Conservation (phyloP, 2,797 vertebrate species). For the Rhinoraja longicauda region DNA sequence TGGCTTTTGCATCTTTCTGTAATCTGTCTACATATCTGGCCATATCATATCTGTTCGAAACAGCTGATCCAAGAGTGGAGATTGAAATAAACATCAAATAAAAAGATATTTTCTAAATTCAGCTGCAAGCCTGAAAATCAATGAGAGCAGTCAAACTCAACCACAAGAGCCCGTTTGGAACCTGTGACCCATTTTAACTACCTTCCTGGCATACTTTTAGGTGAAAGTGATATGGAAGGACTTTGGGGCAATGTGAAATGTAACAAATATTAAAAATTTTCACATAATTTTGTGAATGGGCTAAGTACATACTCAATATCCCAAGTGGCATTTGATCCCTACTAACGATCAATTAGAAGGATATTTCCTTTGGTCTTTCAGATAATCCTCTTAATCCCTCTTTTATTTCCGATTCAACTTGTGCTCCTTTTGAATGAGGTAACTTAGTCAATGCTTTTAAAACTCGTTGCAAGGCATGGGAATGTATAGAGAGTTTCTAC, state of each 20-base stretch:
- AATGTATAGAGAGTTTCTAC: background rate
- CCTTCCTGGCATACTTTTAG: background rate
- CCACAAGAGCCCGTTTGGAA: background rate
- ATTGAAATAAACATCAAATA: background rate
- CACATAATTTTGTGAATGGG: background rate
- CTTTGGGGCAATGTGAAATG: background rate
- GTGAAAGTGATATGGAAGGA: background rate
- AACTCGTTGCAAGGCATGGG: background rate
- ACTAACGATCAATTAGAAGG: slow-evolving; percentile 50
- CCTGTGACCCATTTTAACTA: background rate
- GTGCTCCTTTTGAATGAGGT: background rate
- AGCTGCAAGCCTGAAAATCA: background rate
- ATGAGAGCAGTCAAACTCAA: background rate
- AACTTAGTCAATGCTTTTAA: background rate
- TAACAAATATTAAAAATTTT: background rate
- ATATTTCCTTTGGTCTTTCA: slow-evolving; percentile 51
- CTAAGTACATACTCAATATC: background rate
- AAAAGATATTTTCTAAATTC: background rate
- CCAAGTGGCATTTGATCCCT: slow-evolving; percentile 36
- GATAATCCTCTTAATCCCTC: slow-evolving; percentile 35
- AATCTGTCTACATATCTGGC: too few relatives aligned
- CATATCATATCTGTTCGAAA: too few relatives aligned
- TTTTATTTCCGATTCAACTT: slow-evolving; percentile 27
- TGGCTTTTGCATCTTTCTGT: too few relatives aligned
- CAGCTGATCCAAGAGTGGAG: background rate